A percentile compares a stretch with the other conserved stretches of the same genome.
These are phyloP conservation scores for Synchiropus splendidus DNA, from an alignment of 2,113 vertebrate species.

Conservation along the genomic window DNA sequence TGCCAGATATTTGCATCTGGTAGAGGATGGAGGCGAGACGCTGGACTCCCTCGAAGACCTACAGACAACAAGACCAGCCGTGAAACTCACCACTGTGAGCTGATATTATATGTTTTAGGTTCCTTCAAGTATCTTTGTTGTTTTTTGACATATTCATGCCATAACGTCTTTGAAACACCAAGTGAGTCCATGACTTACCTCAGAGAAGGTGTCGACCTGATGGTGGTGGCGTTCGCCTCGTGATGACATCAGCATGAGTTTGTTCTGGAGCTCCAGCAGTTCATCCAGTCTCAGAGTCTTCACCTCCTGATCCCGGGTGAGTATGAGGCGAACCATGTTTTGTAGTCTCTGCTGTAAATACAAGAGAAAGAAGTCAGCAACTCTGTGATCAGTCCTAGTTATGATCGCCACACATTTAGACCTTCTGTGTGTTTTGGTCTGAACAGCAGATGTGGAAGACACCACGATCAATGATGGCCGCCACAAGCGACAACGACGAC, in stretches of 20 bases:
- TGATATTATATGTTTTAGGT: no score
- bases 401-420: no score
- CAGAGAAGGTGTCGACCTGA: constrained; percentile 64
- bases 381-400: no score
- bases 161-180: background rate
- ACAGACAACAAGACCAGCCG: background rate
- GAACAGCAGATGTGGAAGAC: constrained; percentile 58
- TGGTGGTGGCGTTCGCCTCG: constrained; percentile 62
- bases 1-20: constrained; percentile 62
- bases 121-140: background rate
- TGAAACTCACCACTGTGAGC: background rate
- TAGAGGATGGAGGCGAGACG: constrained; percentile 54
- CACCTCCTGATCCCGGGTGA: constrained; percentile 12
- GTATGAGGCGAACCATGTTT: constrained; percentile 26
- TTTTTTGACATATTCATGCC: background rate
- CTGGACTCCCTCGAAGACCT: constrained; percentile 68
- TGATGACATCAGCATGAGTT: constrained; percentile 71
- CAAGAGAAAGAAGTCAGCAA: background rate
- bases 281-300: constrained; percentile 54
- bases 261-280: constrained; percentile 68
- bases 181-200: constrained; percentile 60
- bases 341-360: constrained; percentile 44
- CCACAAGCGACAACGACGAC: constrained; percentile 62
- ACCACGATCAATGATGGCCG: constrained; percentile 60
- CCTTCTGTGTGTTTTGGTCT: constrained; percentile 36